Base-by-base conservation (phyloP, 2,888 invertebrate species). In the Phyllotreta striolata region DNA sequence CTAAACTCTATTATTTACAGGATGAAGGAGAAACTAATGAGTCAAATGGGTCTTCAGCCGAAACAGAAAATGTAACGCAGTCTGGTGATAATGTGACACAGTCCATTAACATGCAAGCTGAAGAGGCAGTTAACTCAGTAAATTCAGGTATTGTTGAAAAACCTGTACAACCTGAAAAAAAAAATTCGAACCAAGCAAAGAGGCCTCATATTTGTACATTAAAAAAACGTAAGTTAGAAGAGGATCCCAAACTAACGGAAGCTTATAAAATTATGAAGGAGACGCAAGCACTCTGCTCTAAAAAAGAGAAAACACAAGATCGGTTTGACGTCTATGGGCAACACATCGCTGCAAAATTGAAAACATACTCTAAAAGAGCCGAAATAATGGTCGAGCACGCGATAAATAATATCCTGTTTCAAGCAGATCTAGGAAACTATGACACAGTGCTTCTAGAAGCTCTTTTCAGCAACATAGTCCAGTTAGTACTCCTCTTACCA, bases 1-100 rank as follows among this genome's bases (percentile, higher is more conserved):
- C 41, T 41, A 41, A 41, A 41, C 41, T 9, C 10, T 41, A 41
- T 41, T 41, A 41, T 41, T 41, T 41, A 41, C 5, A 41, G 41
- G 41, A 41, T 10, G 41, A 41, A n/a, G 41, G 41, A 41, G 10
- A 9, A n/a, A 41, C 1, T 3, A 41, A 41, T 41, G 41, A 41
- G 2, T 41, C 41, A 41, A 41, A 41, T n/a, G 41, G n/a, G n/a
- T n/a, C n/a, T n/a, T n/a, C n/a, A n/a, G n/a, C n/a, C n/a, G n/a
- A 41, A 41, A 3, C 2, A 41, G 41, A 41, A 41, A 41, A 41
- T 41, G 41, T 41, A 41, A 41, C 41, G 9, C 3, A 3, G 41
- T 4, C 41, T 41, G 4, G 5, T 41, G 5, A 10, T 41, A 41
- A 41, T 41, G 41, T 41, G 41, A 41, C 41, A 41, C 41, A 41